Evolutionary conservation across 1,140 invertebrate genomes (phyloP).

Genomic region (Macrosteles quadrilineatus): DNA sequence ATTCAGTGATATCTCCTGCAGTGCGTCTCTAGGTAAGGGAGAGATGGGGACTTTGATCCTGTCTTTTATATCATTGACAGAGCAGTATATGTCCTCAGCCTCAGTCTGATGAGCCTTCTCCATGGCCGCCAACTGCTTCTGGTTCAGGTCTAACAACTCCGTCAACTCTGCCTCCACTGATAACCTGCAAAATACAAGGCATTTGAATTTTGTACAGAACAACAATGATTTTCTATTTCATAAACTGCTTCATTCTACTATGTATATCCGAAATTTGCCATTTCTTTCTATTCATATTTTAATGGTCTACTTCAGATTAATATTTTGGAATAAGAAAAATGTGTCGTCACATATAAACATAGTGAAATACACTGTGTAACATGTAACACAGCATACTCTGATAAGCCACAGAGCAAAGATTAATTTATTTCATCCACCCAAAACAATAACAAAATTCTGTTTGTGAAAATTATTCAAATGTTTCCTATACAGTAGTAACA

Average conservation of each 20-base stretch:
- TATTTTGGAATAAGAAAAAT: too few relatives aligned
- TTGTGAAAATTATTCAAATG: too few relatives aligned
- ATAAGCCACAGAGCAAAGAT: too few relatives aligned
- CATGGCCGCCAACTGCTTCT: constrained; percentile 45
- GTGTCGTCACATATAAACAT: too few relatives aligned
- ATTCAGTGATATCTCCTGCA: constrained; percentile 54
- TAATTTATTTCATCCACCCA: too few relatives aligned
- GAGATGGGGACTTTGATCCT: constrained; percentile 47
- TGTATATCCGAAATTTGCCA: too few relatives aligned
- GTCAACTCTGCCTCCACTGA: constrained; percentile 57
- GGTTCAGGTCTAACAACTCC: constrained; percentile 56
- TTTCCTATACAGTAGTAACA: too few relatives aligned
- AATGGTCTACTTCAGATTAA: too few relatives aligned
- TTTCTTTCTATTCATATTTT: too few relatives aligned
- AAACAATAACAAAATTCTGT: too few relatives aligned
- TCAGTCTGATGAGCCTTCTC: constrained; percentile 48
- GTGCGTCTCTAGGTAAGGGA: constrained; percentile 49
- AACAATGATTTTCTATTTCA: background rate
- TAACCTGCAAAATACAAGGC: constrained; percentile 30
- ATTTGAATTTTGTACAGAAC: background rate
- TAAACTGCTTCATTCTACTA: background rate
- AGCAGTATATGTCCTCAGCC: constrained; percentile 60
- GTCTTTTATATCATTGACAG: constrained; percentile 59
- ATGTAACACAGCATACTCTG: too few relatives aligned
- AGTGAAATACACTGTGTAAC: too few relatives aligned